Percentiles rank a stretch among this genome's conserved stretches.
phyloP scores from a whole-genome alignment of 1,140 invertebrate species.

The Leptonema lineaticorne region DNA sequence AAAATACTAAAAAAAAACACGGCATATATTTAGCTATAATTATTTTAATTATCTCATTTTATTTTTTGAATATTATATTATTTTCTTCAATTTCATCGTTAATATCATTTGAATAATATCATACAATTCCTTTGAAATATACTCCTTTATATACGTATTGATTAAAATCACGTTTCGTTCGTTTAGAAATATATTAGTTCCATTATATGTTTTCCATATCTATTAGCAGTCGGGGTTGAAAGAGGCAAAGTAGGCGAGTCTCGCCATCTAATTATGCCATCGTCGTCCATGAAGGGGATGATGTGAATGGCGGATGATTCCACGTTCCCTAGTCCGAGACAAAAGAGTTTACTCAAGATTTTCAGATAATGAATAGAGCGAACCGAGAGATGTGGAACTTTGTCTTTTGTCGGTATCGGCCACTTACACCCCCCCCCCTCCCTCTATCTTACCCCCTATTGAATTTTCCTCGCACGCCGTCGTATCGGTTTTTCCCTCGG shows the following conservation, averaged over 20 bases:
- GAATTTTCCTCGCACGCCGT: not conserved
- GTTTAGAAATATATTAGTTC: not conserved
- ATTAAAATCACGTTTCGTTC: not conserved
- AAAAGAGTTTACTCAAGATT: constrained; percentile 23
- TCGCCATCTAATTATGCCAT: constrained; percentile 15
- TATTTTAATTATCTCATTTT: too few species aligned
- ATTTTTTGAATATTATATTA: too few species aligned
- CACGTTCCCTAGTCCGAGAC: not conserved
- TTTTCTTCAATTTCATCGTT: too few species aligned
- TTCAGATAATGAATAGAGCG: constrained; percentile 15
- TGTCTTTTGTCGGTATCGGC: not conserved
- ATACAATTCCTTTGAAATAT: too few species aligned
- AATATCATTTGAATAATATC: too few species aligned
- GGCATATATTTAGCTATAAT: too few species aligned
- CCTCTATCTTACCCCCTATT: too few species aligned
- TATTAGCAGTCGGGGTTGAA: constrained; percentile 2
- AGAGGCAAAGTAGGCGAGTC: not conserved
- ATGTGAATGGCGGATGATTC: not conserved
- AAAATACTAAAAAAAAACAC: too few species aligned
- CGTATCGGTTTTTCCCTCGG: not conserved
- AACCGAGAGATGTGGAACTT: constrained; percentile 8
- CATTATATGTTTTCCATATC: constrained; percentile 11
- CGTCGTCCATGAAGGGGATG: not conserved
- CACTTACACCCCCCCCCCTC: too few species aligned
- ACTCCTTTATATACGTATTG: not conserved